Evolutionary conservation across 2,113 vertebrate species (phyloP).

Genomic region (Micromys minutus): DNA sequence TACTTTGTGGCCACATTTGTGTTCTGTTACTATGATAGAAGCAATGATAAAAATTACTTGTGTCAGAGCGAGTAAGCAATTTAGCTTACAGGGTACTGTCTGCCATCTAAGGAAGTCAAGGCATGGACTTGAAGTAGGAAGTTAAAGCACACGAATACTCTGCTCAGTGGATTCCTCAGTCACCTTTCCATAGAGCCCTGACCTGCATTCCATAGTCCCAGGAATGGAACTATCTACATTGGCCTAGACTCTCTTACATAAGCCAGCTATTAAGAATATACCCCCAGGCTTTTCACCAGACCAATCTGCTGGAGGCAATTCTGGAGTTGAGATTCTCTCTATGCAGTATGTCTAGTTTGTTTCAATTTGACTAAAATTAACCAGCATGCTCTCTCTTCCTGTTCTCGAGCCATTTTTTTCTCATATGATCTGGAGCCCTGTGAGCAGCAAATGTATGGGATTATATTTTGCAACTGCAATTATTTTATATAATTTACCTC

Average conservation of each 20-base stretch:
- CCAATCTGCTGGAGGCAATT: too few species aligned
- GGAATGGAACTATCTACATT: neutral
- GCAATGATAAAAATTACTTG: neutral
- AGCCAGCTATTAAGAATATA: neutral
- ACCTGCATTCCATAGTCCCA: too few species aligned
- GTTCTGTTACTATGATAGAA: neutral
- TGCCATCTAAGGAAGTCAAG: neutral
- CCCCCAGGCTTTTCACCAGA: too few species aligned
- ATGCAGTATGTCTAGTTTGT: neutral
- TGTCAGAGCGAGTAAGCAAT: accelerated
- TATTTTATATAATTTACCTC: neutral
- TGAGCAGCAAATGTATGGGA: neutral
- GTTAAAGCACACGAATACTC: neutral
- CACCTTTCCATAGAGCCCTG: too few species aligned
- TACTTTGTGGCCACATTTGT: neutral
- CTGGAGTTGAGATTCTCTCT: neutral
- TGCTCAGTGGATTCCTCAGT: neutral
- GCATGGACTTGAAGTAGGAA: neutral
- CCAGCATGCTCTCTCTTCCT: neutral
- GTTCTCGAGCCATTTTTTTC: neutral
- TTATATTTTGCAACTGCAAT: neutral
- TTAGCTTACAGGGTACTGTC: neutral
- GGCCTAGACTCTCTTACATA: neutral
- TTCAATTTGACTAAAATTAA: too few species aligned
- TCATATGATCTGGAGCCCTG: neutral